These are phyloP conservation scores for Tiliacea citrago DNA, from an alignment of 2,888 invertebrate genomes.

Conservation along the genomic window DNA sequence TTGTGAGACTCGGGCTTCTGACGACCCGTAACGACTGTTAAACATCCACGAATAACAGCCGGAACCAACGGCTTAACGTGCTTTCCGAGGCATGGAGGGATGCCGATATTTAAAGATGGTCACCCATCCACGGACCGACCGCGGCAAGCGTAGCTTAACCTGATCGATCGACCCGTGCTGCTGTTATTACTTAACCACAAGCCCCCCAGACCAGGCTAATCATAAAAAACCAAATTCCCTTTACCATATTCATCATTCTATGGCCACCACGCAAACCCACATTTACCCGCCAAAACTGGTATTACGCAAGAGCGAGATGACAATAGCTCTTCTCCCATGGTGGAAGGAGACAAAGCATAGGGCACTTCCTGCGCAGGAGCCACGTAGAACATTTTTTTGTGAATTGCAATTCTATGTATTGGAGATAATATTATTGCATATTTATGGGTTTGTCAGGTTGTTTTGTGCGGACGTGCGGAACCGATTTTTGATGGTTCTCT, in stretches of 20 bases:
- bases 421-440: constrained; percentile 64
- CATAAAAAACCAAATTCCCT: constrained; percentile 42
- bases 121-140: too few relatives aligned
- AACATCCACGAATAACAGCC: too few relatives aligned
- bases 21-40: too few relatives aligned
- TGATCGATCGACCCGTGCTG: too few relatives aligned
- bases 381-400: constrained; percentile 74
- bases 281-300: constrained; percentile 80
- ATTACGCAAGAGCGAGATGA: constrained; percentile 71
- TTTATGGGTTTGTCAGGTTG: constrained; percentile 63
- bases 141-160: too few relatives aligned
- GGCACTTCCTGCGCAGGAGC: constrained; percentile 72
- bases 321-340: constrained; percentile 50
- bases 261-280: constrained; percentile 66
- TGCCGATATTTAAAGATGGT: too few relatives aligned
- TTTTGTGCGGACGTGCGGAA: constrained; percentile 64
- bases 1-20: too few relatives aligned
- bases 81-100: too few relatives aligned
- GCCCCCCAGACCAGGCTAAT: background rate
- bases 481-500: constrained; percentile 55
- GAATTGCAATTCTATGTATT: constrained; percentile 73
- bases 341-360: constrained; percentile 58
- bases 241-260: constrained; percentile 53
- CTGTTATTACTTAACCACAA: too few relatives aligned
- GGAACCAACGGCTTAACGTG: too few relatives aligned